phyloP scores from a whole-genome alignment of 2,797 vertebrate species.

The Coccyzus lansbergi region DNA sequence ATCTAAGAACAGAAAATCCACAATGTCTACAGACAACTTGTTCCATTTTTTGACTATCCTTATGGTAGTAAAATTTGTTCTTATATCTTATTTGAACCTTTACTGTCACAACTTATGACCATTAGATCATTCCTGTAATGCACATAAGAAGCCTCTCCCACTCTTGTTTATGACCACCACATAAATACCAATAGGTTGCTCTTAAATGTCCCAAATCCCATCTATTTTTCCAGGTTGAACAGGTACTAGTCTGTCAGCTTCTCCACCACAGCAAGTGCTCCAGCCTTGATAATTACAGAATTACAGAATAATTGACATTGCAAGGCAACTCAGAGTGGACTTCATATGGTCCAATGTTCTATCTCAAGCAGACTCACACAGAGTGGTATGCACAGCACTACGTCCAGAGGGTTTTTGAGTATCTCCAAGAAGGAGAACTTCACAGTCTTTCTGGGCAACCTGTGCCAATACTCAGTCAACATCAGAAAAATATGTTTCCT shows the following conservation, averaged over 20 bases:
- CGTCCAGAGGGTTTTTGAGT: not conserved
- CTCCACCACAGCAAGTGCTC: not conserved
- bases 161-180: not conserved
- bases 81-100: not conserved
- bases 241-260: not conserved
- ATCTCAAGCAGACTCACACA: not conserved
- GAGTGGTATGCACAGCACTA: not conserved
- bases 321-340: not conserved
- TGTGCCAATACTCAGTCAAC: not conserved
- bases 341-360: rapidly evolving
- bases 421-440: not conserved
- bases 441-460: not conserved
- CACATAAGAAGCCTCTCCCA: not conserved
- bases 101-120: not conserved
- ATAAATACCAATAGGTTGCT: not conserved
- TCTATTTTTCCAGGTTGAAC: not conserved
- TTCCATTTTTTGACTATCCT: not conserved
- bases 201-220: not conserved
- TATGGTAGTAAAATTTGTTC: not conserved
- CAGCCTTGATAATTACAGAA: not conserved
- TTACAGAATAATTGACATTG: not conserved
- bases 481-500: not conserved
- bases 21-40: not conserved
- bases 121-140: not conserved
- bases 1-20: not conserved